Evolutionary conservation across 2,797 vertebrate genomes (phyloP).

Genomic region (Phaenicophaeus curvirostris): DNA sequence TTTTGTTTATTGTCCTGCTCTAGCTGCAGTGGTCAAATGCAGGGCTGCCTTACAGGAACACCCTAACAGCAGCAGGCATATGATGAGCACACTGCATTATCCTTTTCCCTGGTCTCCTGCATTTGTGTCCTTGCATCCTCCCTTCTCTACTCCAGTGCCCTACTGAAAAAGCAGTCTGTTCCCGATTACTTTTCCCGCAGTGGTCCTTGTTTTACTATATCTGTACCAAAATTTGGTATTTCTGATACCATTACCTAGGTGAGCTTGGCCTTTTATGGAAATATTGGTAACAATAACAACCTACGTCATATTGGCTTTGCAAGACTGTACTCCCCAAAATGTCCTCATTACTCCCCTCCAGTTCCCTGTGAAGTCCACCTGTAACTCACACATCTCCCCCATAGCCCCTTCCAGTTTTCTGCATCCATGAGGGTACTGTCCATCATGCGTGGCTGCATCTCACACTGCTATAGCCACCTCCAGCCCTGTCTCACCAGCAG

Average conservation of each 20-base stretch:
- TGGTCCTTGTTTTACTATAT: background rate
- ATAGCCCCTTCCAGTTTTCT: background rate
- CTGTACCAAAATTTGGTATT: background rate
- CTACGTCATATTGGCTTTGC: background rate
- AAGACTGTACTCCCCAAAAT: background rate
- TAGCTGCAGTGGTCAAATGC: background rate
- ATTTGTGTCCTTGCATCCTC: background rate
- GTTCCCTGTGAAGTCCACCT: background rate
- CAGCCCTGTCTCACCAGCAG: background rate
- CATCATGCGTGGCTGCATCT: rapidly evolving
- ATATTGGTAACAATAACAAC: background rate
- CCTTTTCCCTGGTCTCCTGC: background rate
- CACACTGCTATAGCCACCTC: background rate
- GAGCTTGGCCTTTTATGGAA: background rate
- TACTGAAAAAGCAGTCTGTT: background rate
- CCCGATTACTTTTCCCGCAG: background rate
- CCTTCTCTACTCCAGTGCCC: background rate
- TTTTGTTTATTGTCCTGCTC: background rate
- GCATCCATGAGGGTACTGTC: rapidly evolving
- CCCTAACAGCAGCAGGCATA: background rate
- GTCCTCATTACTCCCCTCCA: background rate
- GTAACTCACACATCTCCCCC: background rate
- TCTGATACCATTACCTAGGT: background rate
- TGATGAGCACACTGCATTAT: rapidly evolving
- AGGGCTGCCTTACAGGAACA: background rate